Base-by-base conservation (phyloP, 2,888 invertebrate species). In the Polymixis flavicincta region DNA sequence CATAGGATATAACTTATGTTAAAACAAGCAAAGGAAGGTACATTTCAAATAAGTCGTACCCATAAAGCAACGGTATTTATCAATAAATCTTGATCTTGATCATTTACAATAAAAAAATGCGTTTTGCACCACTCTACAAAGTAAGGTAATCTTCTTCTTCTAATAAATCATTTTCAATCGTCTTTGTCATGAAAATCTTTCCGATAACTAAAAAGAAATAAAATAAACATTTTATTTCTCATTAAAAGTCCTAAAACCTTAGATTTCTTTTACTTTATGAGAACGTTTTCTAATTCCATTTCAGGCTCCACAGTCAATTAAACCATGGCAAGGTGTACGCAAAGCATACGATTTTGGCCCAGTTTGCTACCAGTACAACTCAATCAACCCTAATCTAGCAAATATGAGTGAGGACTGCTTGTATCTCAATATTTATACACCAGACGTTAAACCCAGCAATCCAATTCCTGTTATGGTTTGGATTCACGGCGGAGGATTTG, bases 391-490 rank as follows among this genome's bases (percentile, higher is more conserved):
- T 6, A 65, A 75, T 1, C n/a, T 81, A 22, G 68, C 71, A 1
- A 76, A 75, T 0, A 93, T 93, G 45, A 91, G 87, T 75, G 96
- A 93, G 84, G 93, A 96, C 80, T 96, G 96, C 65, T 87, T 96
- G 5, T 96, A 93, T 72, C 87, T 96, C 0, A 96, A 96, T 71
- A 93, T 96, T 3, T 96, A 95, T 77, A 91, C 93, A 3, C 95
- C 95, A 48, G 75, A 92, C 6, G 13, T 93, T 0, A 89, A 88
- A 9, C 92, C 93, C 0, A 37, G 55, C 0, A 83, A 80, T 3
- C 89, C 85, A 0, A 71, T 92, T 6, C 92, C 95, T 0, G 95
- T 95, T 3, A 94, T 95, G 95, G 86, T 95, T 7, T 95, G 90
- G 89, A 94, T 95, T 37, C 94, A 95, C 48, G 95, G 94, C 1